phyloP scores from a whole-genome alignment of 2,888 invertebrate genomes.

The Timema cristinae region DNA sequence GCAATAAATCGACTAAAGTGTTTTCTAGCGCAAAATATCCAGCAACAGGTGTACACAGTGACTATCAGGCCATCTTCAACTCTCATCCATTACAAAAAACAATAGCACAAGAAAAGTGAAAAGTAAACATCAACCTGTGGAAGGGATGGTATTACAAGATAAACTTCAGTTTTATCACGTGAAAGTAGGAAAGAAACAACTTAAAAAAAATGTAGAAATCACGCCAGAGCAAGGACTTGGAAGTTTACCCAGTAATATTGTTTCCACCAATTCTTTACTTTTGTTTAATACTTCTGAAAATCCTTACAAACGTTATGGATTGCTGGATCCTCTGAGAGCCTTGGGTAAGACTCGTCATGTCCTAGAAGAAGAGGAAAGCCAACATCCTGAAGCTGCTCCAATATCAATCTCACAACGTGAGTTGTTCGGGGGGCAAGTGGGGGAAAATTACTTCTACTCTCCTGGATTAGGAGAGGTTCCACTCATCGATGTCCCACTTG shows the following conservation, averaged over 20 bases:
- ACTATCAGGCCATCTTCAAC: too few species aligned
- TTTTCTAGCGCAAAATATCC: too few species aligned
- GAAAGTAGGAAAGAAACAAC: constrained; percentile 51
- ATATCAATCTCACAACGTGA: constrained; percentile 63
- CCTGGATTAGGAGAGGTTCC: constrained; percentile 68
- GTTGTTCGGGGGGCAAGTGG: constrained; percentile 40
- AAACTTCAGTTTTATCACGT: constrained; percentile 86
- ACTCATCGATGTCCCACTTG: constrained; percentile 79
- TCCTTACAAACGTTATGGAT: constrained; percentile 57
- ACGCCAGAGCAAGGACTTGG: constrained; percentile 58
- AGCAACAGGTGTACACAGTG: too few species aligned
- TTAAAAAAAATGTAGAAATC: constrained; percentile 41
- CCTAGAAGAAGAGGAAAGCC: constrained; percentile 43
- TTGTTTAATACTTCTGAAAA: constrained; percentile 77
- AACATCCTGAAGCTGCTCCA: constrained; percentile 66
- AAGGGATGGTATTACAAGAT: constrained; percentile 51
- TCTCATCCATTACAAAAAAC: too few species aligned
- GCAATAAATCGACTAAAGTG: too few species aligned
- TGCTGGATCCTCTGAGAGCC: constrained; percentile 53
- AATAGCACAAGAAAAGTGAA: too few species aligned
- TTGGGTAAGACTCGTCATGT: constrained; percentile 45
- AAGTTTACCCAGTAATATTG: constrained; percentile 57
- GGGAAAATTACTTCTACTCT: constrained; percentile 67
- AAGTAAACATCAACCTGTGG: too few species aligned
- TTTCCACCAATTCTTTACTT: constrained; percentile 71